These are phyloP conservation scores for Chrysemys picta DNA, from an alignment of 2,113 vertebrate species.

Conservation along the genomic window DNA sequence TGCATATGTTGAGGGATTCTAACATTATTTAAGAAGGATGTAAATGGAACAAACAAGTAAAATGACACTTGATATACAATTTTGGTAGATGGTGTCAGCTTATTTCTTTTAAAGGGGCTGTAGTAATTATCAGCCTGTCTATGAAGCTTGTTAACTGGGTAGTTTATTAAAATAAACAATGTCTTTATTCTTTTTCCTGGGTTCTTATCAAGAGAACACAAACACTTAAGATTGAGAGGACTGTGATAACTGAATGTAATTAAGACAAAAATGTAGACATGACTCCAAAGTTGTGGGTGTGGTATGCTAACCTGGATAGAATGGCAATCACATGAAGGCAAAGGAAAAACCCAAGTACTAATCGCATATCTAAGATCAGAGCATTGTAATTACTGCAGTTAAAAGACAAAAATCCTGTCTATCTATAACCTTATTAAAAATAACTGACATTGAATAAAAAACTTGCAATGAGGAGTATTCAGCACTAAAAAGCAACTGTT, in stretches of 20 bases:
- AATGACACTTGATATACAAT: neutral
- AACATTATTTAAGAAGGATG: neutral
- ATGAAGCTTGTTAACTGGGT: neutral
- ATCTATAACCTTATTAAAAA: neutral
- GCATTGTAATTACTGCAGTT: neutral
- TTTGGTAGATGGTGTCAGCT: neutral
- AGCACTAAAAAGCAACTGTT: neutral
- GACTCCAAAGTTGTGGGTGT: neutral
- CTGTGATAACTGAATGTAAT: neutral
- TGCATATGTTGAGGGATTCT: neutral
- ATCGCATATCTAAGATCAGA: neutral
- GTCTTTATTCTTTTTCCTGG: neutral
- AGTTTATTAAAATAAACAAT: neutral
- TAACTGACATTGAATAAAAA: neutral
- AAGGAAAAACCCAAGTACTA: neutral
- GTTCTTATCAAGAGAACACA: neutral
- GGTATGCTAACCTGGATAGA: neutral
- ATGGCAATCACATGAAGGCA: neutral
- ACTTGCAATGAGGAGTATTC: neutral
- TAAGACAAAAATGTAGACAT: neutral
- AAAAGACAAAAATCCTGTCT: neutral
- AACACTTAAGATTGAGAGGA: neutral
- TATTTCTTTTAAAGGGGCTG: neutral
- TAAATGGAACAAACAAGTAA: neutral
- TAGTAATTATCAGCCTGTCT: neutral